These are phyloP conservation scores for Incurvaria masculella DNA, from an alignment of 2,888 invertebrate genomes.

Conservation along the genomic window DNA sequence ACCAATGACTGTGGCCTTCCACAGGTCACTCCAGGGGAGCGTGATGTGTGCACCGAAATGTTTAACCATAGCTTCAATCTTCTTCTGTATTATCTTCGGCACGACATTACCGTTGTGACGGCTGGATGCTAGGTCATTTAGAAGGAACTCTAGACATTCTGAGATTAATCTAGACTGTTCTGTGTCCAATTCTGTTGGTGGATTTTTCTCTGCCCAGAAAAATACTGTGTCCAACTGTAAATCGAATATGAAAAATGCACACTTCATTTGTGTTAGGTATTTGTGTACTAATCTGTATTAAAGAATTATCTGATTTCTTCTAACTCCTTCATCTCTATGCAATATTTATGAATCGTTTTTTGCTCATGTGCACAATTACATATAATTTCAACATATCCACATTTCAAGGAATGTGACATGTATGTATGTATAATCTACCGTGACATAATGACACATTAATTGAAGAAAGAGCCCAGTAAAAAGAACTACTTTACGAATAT, in stretches of 20 bases:
- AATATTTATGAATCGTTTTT: background rate
- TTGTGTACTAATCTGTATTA: background rate
- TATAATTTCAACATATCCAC: background rate
- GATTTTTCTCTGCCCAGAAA: constrained; percentile 16
- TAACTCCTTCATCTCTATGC: background rate
- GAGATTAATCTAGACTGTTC: background rate
- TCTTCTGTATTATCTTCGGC: constrained; percentile 16
- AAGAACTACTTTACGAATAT: no score
- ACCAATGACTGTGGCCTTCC: background rate
- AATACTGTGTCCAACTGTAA: constrained; percentile 24
- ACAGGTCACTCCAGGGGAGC: constrained; percentile 3
- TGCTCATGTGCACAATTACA: background rate
- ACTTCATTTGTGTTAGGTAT: background rate
- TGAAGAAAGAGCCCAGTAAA: no score
- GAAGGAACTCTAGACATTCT: background rate
- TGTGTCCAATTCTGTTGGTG: background rate
- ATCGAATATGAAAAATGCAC: background rate
- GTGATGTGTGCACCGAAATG: constrained; percentile 21
- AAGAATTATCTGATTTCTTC: background rate
- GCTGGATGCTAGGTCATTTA: constrained; percentile 13
- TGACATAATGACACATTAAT: background rate
- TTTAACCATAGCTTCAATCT: constrained; percentile 17
- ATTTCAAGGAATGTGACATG: no score
- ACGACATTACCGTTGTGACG: constrained; percentile 23
- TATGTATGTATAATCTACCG: no score